These are phyloP conservation scores for Anthrax anthrax DNA, from an alignment of 2,888 invertebrate genomes.

Conservation along the genomic window DNA sequence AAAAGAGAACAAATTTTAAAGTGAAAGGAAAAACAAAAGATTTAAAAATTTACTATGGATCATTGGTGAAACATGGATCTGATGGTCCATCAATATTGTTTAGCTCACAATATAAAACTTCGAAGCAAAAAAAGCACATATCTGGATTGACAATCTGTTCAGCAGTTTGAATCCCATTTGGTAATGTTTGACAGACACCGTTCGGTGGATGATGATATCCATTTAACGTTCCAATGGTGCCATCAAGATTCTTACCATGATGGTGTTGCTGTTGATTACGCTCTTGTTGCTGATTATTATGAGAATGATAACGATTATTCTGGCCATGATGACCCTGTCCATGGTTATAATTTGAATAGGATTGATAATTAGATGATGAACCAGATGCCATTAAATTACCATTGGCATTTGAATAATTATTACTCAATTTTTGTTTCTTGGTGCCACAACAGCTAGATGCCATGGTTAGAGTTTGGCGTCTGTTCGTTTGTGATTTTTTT, in stretches of 20 bases:
- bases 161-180: conserved; percentile 18
- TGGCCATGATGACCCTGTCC: conserved; percentile 2
- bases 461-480: too few relatives aligned
- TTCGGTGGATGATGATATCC: conserved; percentile 1
- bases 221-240: neutral
- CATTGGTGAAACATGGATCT: conserved; percentile 84
- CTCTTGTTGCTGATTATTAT: neutral
- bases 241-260: neutral
- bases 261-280: neutral
- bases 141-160: conserved; percentile 67
- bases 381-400: conserved; percentile 5
- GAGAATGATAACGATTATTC: neutral
- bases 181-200: neutral
- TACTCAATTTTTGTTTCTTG: conserved; percentile 82
- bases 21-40: too few relatives aligned
- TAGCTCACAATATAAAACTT: conserved; percentile 89
- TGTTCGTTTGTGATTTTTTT: too few relatives aligned
- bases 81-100: conserved; percentile 86
- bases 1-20: too few relatives aligned
- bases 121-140: conserved; percentile 99
- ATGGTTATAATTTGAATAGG: neutral
- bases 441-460: conserved; percentile 84
- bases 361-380: neutral
- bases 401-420: conserved; percentile 20
- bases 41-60: conserved; percentile 75